Conservation (phyloP, 2,888 invertebrate species). For the Callyntrura sp. region DNA sequence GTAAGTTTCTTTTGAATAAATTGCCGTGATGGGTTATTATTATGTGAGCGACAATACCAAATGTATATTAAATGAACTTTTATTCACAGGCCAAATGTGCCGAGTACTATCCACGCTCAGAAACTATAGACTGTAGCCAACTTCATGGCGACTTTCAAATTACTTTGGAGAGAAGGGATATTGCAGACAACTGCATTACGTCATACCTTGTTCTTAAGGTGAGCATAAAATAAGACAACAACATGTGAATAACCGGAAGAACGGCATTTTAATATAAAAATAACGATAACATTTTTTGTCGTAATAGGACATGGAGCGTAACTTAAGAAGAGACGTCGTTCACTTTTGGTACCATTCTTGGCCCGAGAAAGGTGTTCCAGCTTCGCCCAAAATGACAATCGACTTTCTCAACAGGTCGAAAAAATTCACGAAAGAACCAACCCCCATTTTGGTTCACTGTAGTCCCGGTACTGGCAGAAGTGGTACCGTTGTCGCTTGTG, state of each 20-base stretch:
- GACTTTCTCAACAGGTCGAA: slow-evolving; percentile 95
- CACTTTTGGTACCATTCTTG: slow-evolving; percentile 97
- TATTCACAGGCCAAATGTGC: slow-evolving; percentile 95
- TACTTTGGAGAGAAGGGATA: slow-evolving; percentile 94
- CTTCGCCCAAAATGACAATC: slow-evolving; percentile 93
- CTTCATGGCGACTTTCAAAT: slow-evolving; percentile 95
- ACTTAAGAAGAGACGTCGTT: slow-evolving; percentile 94
- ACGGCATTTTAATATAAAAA: not conserved
- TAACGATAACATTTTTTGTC: not conserved
- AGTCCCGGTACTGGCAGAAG: slow-evolving; percentile 95
- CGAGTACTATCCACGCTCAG: slow-evolving; percentile 96
- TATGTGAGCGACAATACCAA: too few relatives aligned
- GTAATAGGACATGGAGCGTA: slow-evolving; percentile 90
- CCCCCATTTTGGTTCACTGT: slow-evolving; percentile 93
- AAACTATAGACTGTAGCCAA: slow-evolving; percentile 95
- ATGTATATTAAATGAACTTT: too few relatives aligned
- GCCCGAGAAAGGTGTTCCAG: slow-evolving; percentile 95
- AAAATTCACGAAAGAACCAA: slow-evolving; percentile 87
- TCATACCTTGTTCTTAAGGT: slow-evolving; percentile 93
- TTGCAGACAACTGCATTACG: slow-evolving; percentile 95
- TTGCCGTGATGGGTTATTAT: too few relatives aligned
- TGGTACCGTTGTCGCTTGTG: slow-evolving; percentile 94
- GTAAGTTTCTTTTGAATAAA: slow-evolving; percentile 86
- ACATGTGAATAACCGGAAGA: too few relatives aligned
- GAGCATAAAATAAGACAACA: slow-evolving; percentile 69